Evolutionary conservation across 2,888 invertebrate species (phyloP), one percentile per base, ranked within the genome.

Genomic region (Apodemia zela): DNA sequence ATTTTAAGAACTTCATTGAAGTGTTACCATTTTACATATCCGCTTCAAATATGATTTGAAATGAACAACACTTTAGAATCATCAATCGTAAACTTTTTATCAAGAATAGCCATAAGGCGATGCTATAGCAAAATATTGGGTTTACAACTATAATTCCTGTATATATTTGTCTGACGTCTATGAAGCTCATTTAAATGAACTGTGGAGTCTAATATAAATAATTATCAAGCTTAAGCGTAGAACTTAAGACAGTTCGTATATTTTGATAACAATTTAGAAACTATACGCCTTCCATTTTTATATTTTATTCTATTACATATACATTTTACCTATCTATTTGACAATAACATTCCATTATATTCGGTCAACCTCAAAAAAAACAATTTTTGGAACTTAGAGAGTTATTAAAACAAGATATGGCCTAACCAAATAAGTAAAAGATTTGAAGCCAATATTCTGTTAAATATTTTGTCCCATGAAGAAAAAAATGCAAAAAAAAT

Each of bases 261-360:
- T 18, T 51, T 51, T 51, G 51, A 18, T 51, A 51, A 51, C 51
- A 51, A 51, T 51, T 51, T 51, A 51, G 51, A 51, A 51, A 51
- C 51, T 51, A 51, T 51, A 51, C 51, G 51, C 51, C 51, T 51
- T 54, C 54, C 54, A 54, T 54, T 54, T 54, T 49, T 54, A 4
- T 54, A 21, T 54, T 21, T 54, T 21, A 54, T 54, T 13, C 25
- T 54, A 54, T 21, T 54, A 54, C 13, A 54, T 54, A 54, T 54
- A 54, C 15, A 5, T 42, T 42, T 54, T 13, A 54, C 54, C 54
- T 54, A 54, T 11, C 51, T 51, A 51, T 21, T 21, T 51, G 51
- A 25, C 15, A 51, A 21, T 54, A 21, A 54, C 13, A 25, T 54
- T 21, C 25, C 21, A 25, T 54, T 54, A 54, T 54, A 54, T 54